Evolutionary conservation across 2,113 vertebrate genomes (phyloP), one percentile per base, ranked within the genome.

Genomic region (Benitochromis conjunctus): DNA sequence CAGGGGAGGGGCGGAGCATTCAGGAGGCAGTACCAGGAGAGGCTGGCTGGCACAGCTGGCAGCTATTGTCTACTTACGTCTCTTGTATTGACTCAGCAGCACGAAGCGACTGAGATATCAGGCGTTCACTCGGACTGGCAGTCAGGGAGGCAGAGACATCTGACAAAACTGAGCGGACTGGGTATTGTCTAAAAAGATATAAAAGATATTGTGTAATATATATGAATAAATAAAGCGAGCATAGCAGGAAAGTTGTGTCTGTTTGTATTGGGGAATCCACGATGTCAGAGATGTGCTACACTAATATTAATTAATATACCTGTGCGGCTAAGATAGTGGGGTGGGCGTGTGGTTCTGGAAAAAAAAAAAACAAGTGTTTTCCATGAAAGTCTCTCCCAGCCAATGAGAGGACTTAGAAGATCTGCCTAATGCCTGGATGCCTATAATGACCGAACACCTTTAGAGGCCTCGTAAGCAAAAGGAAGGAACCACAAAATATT

Each of bases 101-200:
- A 26, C 0, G 3, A 43, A 4, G 8, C 16, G 8, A 46, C 13
- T 0, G 64, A 26, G 8, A 12, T 1, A 13, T 46, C 38, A 6
- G 21, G 64, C 9, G n/a, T 69, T 38, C 64, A 43, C 64, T 69
- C 24, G 36, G 36, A 24, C 36, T 24, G n/a, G 36, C 36, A 69
- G 36, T 3, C 64, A 69, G 36, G 36, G 38, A 69, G 7, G 12
- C 38, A 9, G 64, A 5, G 38, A 43, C 0, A 24, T 3, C 12
- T 69, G 38, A 2, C 0, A 24, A 43, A 69, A 16, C n/a, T 43
- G 38, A 4, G 9, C 3, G 10, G 4, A 41, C 41, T 41, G 41
- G 4, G 36, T 36, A 36, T 36, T 36, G 36, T 7, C 10, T 12
- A 11, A 11, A 43, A 43, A 43, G 41, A 12, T 11, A 5, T 12